A percentile compares a stretch with the other conserved stretches of the same genome.
Conservation (phyloP, 2,797 vertebrate species). For the Myotis planiceps region DNA sequence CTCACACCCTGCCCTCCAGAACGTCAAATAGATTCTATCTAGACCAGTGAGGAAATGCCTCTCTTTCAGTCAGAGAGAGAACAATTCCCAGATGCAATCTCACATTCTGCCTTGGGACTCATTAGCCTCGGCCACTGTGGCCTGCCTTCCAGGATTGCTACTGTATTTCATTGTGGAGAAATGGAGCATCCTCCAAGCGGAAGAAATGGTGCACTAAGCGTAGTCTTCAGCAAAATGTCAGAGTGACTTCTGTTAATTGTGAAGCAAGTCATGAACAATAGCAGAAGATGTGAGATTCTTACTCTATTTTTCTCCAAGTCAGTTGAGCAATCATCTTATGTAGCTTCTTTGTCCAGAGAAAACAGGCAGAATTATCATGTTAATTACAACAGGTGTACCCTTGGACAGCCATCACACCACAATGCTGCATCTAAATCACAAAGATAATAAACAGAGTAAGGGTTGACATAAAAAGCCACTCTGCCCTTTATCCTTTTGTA, state of each 20-base stretch:
- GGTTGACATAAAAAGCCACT: background rate
- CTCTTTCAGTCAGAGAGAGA: background rate
- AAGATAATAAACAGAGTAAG: background rate
- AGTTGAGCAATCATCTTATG: background rate
- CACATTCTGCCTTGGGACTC: background rate
- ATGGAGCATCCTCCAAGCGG: background rate
- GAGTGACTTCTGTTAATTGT: conserved; percentile 26
- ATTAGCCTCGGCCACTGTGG: background rate
- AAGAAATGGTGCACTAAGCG: background rate
- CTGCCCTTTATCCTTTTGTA: background rate
- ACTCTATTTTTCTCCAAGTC: background rate
- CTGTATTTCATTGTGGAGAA: background rate
- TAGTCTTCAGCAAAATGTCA: conserved; percentile 37
- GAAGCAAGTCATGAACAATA: background rate
- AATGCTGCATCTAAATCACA: background rate
- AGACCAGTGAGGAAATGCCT: background rate
- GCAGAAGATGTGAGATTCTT: background rate
- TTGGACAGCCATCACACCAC: background rate
- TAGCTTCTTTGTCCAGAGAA: conserved; percentile 36
- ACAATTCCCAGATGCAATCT: background rate
- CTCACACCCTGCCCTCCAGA: background rate
- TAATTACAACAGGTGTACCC: background rate
- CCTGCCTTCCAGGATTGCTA: background rate
- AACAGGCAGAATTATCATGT: background rate
- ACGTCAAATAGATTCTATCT: background rate